Evolutionary conservation across 2,888 invertebrate genomes (phyloP).

Genomic region (Gymnoscelis rufifasciata): DNA sequence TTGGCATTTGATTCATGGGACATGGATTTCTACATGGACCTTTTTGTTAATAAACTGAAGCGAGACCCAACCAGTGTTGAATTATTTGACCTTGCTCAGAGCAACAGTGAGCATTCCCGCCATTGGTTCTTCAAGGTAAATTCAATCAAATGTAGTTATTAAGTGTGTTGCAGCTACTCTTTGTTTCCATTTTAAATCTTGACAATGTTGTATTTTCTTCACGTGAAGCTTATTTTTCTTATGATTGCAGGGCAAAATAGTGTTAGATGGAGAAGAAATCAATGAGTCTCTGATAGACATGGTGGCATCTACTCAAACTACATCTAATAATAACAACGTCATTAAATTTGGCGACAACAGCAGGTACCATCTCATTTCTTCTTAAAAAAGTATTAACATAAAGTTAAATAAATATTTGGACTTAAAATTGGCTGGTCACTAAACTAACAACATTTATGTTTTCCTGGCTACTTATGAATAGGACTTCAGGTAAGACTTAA

Average conservation of each 20-base stretch:
- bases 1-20: constrained; percentile 96
- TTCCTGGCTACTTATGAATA: background rate
- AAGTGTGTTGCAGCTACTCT: too few relatives aligned
- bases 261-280: constrained; percentile 88
- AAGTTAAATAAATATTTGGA: background rate
- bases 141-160: too few relatives aligned
- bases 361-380: constrained; percentile 73
- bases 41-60: constrained; percentile 89
- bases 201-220: too few relatives aligned
- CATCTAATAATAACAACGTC: constrained; percentile 94
- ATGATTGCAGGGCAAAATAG: constrained; percentile 83
- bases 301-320: constrained; percentile 93
- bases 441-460: background rate
- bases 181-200: too few relatives aligned
- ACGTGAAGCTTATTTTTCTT: too few relatives aligned
- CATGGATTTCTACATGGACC: constrained; percentile 91
- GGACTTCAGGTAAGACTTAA: background rate
- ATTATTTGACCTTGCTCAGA: constrained; percentile 98
- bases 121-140: constrained; percentile 97
- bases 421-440: background rate
- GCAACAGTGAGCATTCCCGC: constrained; percentile 98
- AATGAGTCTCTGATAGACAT: constrained; percentile 93
- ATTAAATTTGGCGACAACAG: constrained; percentile 99
- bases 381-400: too few relatives aligned
- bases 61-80: constrained; percentile 98